Evolutionary conservation across 2,888 invertebrate genomes (phyloP), one percentile per base, ranked within the genome.

Genomic region (Adelognathus sp.): DNA sequence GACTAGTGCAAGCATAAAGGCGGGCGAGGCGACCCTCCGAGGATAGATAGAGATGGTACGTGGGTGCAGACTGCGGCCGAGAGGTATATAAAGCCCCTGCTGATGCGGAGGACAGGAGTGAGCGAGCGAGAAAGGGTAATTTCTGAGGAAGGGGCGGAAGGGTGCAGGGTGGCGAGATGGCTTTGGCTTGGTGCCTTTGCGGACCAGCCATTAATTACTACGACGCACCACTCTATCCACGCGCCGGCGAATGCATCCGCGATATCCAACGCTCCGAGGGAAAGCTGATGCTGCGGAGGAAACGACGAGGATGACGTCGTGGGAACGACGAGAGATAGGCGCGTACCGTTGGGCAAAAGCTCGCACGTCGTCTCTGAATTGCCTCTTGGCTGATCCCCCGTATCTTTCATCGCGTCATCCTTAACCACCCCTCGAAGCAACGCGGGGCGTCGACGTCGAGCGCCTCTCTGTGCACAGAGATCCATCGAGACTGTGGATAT

Each of bases 191-290:
- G 72, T 79, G 80, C 78, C 77, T 83, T 76, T 82, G 77, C 80
- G 77, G 79, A 66, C 77, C 73, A 73, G 73, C 79, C 80, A 83
- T 83, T 83, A 83, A 83, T 83, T 83, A 83, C 82, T 78, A 76
- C 74, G 70, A 81, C 81, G 82, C 82, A 81, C 70, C 80, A 81
- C 83, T 82, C 79, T 73, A 81, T 82, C 82, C 79, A 89, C 85
- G 76, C 78, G 83, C 78, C n/a, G 29, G 78, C 76, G 76, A 79
- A 79, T 79, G 79, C 79, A 76, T 79, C 76, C 56, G 50, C 72
- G 79, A 72, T 76, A 71, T 72, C 76, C 16, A 61, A 67, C 44
- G 71, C 61, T 58, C 64, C 39, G 31, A 24, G 56, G 4, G 39
- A 58, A 56, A 56, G 5, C 56, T 18, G 36, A 52, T 36, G 60